Percentiles rank a stretch among this genome's conserved stretches.
Conservation (phyloP, 2,113 vertebrate genomes). For the Calonectris borealis region DNA sequence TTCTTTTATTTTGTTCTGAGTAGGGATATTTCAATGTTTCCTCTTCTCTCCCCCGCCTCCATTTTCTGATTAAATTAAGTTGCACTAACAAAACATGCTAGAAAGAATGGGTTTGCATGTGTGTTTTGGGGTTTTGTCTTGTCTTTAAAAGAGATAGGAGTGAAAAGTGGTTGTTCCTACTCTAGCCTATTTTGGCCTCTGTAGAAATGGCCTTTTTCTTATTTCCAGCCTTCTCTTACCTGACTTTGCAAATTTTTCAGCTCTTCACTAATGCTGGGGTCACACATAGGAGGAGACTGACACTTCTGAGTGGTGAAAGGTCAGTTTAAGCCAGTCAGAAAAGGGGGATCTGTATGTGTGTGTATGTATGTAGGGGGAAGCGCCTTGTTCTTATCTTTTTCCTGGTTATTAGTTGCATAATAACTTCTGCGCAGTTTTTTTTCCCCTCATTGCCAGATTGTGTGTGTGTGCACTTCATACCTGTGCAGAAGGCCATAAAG, state of each 20-base stretch:
- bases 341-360: no score
- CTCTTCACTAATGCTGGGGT: neutral
- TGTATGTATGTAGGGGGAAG: neutral
- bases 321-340: no score
- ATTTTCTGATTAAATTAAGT: neutral
- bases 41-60: neutral
- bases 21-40: neutral
- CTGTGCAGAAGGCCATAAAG: neutral
- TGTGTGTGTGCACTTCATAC: neutral
- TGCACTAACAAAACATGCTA: neutral
- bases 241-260: neutral
- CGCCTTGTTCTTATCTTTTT: neutral
- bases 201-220: neutral
- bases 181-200: neutral
- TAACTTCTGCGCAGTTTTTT: neutral
- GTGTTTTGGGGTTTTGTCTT: neutral
- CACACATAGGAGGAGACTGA: rapidly evolving
- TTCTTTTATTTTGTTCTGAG: neutral
- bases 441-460: no score
- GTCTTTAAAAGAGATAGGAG: neutral
- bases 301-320: neutral
- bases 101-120: neutral
- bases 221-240: neutral
- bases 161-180: neutral
- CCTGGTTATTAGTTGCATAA: neutral